These are phyloP conservation scores for Eupithecia subfuscata DNA, from an alignment of 2,888 invertebrate genomes.

Conservation along the genomic window DNA sequence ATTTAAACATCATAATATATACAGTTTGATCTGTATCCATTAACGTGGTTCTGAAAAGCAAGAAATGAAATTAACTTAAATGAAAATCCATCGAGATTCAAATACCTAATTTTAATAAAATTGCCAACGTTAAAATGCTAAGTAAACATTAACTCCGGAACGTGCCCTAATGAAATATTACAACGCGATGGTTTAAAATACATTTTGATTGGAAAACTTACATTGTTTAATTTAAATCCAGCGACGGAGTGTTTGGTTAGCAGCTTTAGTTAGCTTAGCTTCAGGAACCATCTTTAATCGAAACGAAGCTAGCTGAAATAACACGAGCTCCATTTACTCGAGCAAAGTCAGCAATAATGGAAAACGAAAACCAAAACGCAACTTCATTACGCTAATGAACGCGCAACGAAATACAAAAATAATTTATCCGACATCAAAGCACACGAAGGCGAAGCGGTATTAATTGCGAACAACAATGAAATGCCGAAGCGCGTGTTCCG, in stretches of 20 bases:
- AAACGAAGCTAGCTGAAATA: constrained; percentile 30
- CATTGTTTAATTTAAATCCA: constrained; percentile 47
- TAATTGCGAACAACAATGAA: constrained; percentile 45
- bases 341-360: constrained; percentile 22
- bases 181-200: constrained; percentile 44
- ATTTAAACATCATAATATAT: neutral
- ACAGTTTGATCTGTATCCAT: constrained; percentile 10
- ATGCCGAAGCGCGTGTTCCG: constrained; percentile 40
- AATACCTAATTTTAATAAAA: constrained; percentile 24
- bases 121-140: constrained; percentile 26
- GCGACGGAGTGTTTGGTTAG: constrained; percentile 43
- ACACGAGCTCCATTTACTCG: constrained; percentile 22
- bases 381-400: constrained; percentile 41
- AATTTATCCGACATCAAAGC: constrained; percentile 36
- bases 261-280: constrained; percentile 43
- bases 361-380: constrained; percentile 36
- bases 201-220: constrained; percentile 49
- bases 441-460: constrained; percentile 32
- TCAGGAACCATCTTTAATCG: constrained; percentile 35
- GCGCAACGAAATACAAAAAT: constrained; percentile 40
- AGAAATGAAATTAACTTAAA: constrained; percentile 8
- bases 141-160: constrained; percentile 37
- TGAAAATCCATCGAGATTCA: constrained; percentile 3
- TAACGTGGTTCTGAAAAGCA: neutral
- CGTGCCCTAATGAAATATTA: constrained; percentile 44